phyloP scores from a whole-genome alignment of 2,113 vertebrate genomes.

The Eudorcas thomsonii region DNA sequence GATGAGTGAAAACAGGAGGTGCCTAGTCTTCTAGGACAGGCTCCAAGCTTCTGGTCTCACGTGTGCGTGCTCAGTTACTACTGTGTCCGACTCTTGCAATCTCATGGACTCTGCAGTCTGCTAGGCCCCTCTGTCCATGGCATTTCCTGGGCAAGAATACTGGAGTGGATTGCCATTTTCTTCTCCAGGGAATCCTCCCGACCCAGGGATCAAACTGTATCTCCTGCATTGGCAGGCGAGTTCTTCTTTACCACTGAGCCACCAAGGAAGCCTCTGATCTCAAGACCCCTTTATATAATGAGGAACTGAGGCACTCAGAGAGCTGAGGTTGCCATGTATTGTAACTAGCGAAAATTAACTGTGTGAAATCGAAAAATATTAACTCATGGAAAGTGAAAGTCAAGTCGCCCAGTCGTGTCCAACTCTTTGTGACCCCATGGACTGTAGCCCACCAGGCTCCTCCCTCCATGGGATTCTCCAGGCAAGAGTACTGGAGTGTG shows the following conservation, averaged over 20 bases:
- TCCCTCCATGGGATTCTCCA: too few relatives aligned
- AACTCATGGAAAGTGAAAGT: neutral
- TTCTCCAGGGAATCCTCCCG: neutral
- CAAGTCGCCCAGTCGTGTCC: too few relatives aligned
- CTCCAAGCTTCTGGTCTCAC: neutral
- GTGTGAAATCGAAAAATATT: slow-evolving; percentile 1
- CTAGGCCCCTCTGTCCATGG: neutral
- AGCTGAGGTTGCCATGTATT: neutral
- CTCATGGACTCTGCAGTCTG: neutral
- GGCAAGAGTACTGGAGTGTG: too few relatives aligned
- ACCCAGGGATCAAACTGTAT: neutral
- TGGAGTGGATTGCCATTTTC: neutral
- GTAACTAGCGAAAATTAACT: neutral
- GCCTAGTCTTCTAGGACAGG: neutral
- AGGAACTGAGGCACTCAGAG: neutral
- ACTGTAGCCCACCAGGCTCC: too few relatives aligned
- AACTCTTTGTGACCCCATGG: too few relatives aligned
- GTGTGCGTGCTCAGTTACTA: neutral
- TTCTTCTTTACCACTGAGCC: neutral
- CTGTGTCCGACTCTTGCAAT: neutral
- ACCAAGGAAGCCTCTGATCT: neutral
- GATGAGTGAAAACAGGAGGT: neutral
- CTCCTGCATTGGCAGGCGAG: neutral
- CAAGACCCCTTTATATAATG: neutral
- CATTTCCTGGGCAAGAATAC: neutral